Percentiles rank a stretch among this genome's conserved stretches.
These are phyloP conservation scores for Ondatra zibethicus DNA, from an alignment of 2,113 vertebrate genomes.

Conservation along the genomic window DNA sequence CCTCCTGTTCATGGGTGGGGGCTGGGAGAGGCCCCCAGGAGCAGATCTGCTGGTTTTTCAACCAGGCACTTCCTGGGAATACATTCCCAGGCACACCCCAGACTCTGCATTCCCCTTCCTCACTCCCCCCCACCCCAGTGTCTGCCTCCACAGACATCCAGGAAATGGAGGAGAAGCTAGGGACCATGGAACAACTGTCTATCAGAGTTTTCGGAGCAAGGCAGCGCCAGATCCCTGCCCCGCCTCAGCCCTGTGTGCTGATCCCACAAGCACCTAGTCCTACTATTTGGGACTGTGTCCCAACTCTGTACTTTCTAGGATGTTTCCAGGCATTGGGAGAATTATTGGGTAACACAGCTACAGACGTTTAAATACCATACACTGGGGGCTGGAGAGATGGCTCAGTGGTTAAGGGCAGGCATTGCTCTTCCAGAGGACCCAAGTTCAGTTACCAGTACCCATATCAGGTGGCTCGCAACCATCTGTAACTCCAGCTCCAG, in stretches of 20 bases:
- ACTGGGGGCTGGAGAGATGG: not conserved
- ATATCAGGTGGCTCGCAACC: not conserved
- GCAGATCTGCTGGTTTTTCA: not conserved
- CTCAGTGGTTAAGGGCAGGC: not conserved
- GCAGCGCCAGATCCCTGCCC: not conserved
- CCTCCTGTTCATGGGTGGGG: not conserved
- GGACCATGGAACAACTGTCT: not conserved
- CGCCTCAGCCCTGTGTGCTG: not conserved
- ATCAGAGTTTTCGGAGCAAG: not conserved
- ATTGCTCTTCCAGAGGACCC: not conserved
- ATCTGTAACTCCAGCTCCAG: not conserved
- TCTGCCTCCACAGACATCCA: not conserved
- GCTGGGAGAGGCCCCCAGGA: conserved; percentile 36
- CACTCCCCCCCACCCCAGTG: not conserved
- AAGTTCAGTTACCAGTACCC: not conserved
- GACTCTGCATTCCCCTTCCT: not conserved
- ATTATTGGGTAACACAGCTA: not conserved
- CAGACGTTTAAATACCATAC: not conserved
- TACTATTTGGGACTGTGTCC: conserved; percentile 54
- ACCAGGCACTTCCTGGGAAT: conserved; percentile 53
- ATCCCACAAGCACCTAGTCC: not conserved
- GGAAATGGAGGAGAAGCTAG: not conserved
- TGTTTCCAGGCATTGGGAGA: not conserved
- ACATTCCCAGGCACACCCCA: conserved; percentile 41
- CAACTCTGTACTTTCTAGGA: conserved; percentile 14